phyloP scores from a whole-genome alignment of 2,888 invertebrate species.

The Terebella lapidaria region DNA sequence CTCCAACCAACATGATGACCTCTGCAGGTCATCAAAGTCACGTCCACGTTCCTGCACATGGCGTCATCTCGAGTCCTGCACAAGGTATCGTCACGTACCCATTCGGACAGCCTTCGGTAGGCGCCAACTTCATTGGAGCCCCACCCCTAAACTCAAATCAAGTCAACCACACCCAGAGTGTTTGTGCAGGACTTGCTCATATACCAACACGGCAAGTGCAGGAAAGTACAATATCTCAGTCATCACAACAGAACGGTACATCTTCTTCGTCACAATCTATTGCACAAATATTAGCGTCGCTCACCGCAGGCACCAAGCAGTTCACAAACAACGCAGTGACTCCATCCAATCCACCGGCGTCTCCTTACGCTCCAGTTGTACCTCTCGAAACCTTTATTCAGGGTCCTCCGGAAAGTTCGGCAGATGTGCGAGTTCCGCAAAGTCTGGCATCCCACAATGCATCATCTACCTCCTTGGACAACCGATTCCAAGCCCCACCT shows the following conservation, averaged over 20 bases:
- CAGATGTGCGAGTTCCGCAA: no score
- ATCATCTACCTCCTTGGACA: no score
- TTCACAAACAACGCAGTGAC: neutral
- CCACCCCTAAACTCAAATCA: neutral
- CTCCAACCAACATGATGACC: neutral
- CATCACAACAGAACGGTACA: no score
- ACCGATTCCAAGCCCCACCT: no score
- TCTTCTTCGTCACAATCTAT: neutral
- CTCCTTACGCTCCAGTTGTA: neutral
- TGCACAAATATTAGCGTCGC: neutral
- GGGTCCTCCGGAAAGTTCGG: neutral
- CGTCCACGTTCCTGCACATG: neutral
- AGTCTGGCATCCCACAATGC: no score
- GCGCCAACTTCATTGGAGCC: neutral
- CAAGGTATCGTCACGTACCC: neutral
- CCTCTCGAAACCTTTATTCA: neutral
- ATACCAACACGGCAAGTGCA: no score
- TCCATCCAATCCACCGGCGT: neutral
- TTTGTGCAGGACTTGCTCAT: no score
- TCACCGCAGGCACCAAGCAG: neutral
- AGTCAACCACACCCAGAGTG: neutral
- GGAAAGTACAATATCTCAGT: no score
- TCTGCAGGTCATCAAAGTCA: neutral
- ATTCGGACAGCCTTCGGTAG: no score
- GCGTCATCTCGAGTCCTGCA: neutral